These are phyloP conservation scores for Otis tarda DNA, from an alignment of 2,113 vertebrate genomes.

Conservation along the genomic window DNA sequence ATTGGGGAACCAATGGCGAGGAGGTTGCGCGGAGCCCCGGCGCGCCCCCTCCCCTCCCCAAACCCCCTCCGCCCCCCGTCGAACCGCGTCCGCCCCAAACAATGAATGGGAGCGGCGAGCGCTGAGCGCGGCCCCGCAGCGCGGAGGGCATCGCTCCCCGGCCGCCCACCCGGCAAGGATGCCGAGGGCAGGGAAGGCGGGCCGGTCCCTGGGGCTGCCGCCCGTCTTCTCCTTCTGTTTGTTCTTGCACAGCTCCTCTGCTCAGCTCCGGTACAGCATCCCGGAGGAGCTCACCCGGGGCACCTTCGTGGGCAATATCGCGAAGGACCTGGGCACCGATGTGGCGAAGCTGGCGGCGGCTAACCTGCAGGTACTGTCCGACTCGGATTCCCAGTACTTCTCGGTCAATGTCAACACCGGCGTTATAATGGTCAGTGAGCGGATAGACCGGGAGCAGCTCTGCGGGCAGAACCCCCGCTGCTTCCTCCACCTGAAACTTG, in stretches of 20 bases:
- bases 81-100: slow-evolving; percentile 61
- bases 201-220: slow-evolving; percentile 75
- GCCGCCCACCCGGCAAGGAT: slow-evolving; percentile 73
- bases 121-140: slow-evolving; percentile 58
- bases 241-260: slow-evolving; percentile 78
- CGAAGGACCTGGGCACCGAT: slow-evolving; percentile 84
- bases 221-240: slow-evolving; percentile 82
- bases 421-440: slow-evolving; percentile 67
- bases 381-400: slow-evolving; percentile 85
- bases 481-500: slow-evolving; percentile 77
- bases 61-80: background rate
- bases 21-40: slow-evolving; percentile 40
- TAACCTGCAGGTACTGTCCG: slow-evolving; percentile 84
- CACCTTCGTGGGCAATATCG: slow-evolving; percentile 79
- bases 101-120: slow-evolving; percentile 72
- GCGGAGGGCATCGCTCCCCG: slow-evolving; percentile 46
- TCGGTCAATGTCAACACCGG: slow-evolving; percentile 67
- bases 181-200: slow-evolving; percentile 66
- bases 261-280: slow-evolving; percentile 78
- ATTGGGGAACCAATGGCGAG: slow-evolving; percentile 50
- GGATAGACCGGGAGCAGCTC: slow-evolving; percentile 78
- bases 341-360: slow-evolving; percentile 80
- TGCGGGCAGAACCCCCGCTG: slow-evolving; percentile 73
- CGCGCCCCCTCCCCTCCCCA: background rate
- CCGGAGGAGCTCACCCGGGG: slow-evolving; percentile 76